A percentile compares a stretch with the other conserved stretches of the same genome.
Conservation (phyloP, 2,888 invertebrate genomes). For the Elegia similella region DNA sequence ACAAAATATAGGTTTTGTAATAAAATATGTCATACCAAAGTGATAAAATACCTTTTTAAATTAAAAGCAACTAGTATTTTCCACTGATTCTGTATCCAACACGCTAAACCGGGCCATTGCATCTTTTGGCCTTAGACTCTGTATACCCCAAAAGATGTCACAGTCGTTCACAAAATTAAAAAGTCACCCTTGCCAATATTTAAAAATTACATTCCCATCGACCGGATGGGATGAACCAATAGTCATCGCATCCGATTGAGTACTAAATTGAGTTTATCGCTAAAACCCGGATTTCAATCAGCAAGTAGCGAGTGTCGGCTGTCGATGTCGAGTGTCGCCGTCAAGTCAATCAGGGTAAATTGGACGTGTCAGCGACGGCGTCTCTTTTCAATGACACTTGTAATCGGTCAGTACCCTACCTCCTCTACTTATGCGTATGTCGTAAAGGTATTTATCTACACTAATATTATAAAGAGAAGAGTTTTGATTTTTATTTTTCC, state of each 20-base stretch:
- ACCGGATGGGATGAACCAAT: slow-evolving; percentile 33
- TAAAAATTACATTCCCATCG: background rate
- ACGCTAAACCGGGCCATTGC: no score
- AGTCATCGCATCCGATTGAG: slow-evolving; percentile 40
- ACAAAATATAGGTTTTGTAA: no score
- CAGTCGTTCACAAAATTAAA: no score
- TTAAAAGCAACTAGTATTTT: background rate
- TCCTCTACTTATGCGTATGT: background rate
- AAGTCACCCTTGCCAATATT: background rate
- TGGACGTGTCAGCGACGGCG: slow-evolving; percentile 51
- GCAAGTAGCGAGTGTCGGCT: slow-evolving; percentile 44
- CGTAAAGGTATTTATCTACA: no score
- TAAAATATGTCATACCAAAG: no score
- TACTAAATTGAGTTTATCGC: slow-evolving; percentile 59
- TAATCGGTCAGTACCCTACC: slow-evolving; percentile 3
- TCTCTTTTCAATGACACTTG: slow-evolving; percentile 45
- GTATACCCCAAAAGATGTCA: no score
- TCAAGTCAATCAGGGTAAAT: slow-evolving; percentile 66
- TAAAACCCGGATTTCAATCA: slow-evolving; percentile 62
- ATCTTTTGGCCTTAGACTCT: no score
- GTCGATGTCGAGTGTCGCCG: slow-evolving; percentile 48
- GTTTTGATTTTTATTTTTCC: no score
- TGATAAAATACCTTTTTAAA: no score
- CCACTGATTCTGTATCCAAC: background rate
- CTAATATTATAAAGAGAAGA: no score